Evolutionary conservation across 2,888 invertebrate species (phyloP), one percentile per base, ranked within the genome.

Genomic region (Philopedon plagiatum): DNA sequence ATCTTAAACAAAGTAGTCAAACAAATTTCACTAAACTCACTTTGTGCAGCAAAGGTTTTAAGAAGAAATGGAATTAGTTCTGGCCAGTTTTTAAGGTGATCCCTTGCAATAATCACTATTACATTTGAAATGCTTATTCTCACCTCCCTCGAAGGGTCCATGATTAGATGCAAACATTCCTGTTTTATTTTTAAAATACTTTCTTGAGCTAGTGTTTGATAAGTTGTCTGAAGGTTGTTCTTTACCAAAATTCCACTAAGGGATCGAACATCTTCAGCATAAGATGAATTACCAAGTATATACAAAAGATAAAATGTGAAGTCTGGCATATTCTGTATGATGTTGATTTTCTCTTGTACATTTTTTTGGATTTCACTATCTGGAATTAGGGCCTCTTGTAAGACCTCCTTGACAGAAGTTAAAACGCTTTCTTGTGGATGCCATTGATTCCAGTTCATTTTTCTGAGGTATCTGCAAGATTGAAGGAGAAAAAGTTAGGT

Each of bases 231-330:
- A 64, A 99, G 94, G 87, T 99, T 99, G 86, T 99, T 99, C 86
- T 99, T 99, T 80, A 99, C 88, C 81, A 99, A 96, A 76, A 99
- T 89, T 76, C 98, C 99, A 87, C 97, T 97, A 58, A 99, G 87
- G 23, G 98, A 98, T 81, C 99, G 91, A 70, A 97, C 97, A 70
- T 98, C 95, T 85, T 98, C 98, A 88, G 98, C 96, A 91, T 97
- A 97, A 81, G 92, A 93, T 76, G 96, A 88, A 88, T 97, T 96
- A 72, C 97, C 96, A 81, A 99, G 89, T 79, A 99, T 97, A 87
- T 95, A 98, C 83, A 99, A 95, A 80, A 99, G 90, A 87, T 99
- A 99, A 86, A 98, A 98, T 86, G 98, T 97, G 87, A 99, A 99
- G 85, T 99, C 97, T 78, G 98, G 96, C 88, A 95, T 97, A 85